A percentile compares a stretch with the other conserved stretches of the same genome.
Evolutionary conservation across 2,113 vertebrate genomes (phyloP).

Genomic region (Cepphus grylle): DNA sequence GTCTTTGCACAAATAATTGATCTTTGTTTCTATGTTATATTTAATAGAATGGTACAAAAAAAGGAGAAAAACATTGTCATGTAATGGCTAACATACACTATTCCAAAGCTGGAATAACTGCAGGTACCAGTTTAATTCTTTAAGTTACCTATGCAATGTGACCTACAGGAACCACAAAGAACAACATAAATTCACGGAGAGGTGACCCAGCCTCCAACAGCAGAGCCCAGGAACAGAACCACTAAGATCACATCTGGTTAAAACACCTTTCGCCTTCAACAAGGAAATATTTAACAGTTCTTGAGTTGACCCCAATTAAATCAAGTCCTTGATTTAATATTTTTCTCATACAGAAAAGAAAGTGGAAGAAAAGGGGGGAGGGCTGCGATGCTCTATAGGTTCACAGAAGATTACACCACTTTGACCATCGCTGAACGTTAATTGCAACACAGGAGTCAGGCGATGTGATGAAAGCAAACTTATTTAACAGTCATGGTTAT

Average conservation of each 20-base stretch:
- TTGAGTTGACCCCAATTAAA: not conserved
- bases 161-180: not conserved
- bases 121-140: not conserved
- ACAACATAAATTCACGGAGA: not conserved
- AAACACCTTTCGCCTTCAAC: not conserved
- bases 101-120: not conserved
- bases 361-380: not conserved
- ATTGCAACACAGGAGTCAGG: not conserved
- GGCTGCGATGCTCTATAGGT: not conserved
- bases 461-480: not conserved
- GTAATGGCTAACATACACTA: not conserved
- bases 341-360: not conserved
- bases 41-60: not conserved
- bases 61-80: accelerated
- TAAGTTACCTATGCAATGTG: not conserved
- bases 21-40: not conserved
- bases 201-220: not conserved
- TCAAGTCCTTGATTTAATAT: not conserved
- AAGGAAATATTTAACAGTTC: not conserved
- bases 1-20: not conserved
- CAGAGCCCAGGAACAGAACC: not conserved
- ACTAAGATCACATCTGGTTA: not conserved
- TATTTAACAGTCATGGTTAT: not conserved
- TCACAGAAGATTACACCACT: not conserved
- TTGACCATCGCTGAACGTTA: not conserved